Base-by-base conservation (phyloP, 2,888 invertebrate genomes). In the Pantelozetes paolii region DNA sequence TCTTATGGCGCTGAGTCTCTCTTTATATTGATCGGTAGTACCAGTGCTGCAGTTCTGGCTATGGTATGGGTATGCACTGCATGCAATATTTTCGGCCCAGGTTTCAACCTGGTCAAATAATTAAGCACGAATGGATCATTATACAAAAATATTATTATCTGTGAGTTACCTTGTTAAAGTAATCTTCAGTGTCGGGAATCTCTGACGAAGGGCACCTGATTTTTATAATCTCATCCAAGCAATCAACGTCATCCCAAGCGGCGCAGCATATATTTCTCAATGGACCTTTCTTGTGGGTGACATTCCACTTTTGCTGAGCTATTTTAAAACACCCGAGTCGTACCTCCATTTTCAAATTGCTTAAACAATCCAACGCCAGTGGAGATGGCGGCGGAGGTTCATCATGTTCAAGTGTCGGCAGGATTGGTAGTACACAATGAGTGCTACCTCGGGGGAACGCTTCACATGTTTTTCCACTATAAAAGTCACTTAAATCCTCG, bases 191-290 rank as follows among this genome's bases (percentile, higher is more conserved):
- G 3, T 3, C 57, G 11, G 57, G 11, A 23, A 50, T 50, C 20
- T 50, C 50, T n/a, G n/a, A 11, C 18, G 50, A 50, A 11, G 50
- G 50, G 18, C 54, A 54, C 5, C 23, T 20, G 54, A 54, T 5
- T 8, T 26, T 20, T 2, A 23, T 23, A 54, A 54, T n/a, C n/a
- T 54, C 23, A 54, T 54, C 54, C 20, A 54, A n/a, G 26, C 54
- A 54, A 23, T 54, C 54, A 23, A 54, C 23, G 26, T 54, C 54
- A 54, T 54, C 54, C 54, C 54, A 54, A 5, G 54, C 23, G 54
- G 54, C 54, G 13, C 54, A 54, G 13, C 54, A 54, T 3, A 23
- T 3, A 13, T 23, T 54, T 8, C 23, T 20, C 1, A 54, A 8
- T 2, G 54, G 54, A 5, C 5, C 23, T 13, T n/a, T 23, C 2